These are phyloP conservation scores for Apeltes quadracus DNA, from an alignment of 2,113 vertebrate genomes.

Conservation along the genomic window DNA sequence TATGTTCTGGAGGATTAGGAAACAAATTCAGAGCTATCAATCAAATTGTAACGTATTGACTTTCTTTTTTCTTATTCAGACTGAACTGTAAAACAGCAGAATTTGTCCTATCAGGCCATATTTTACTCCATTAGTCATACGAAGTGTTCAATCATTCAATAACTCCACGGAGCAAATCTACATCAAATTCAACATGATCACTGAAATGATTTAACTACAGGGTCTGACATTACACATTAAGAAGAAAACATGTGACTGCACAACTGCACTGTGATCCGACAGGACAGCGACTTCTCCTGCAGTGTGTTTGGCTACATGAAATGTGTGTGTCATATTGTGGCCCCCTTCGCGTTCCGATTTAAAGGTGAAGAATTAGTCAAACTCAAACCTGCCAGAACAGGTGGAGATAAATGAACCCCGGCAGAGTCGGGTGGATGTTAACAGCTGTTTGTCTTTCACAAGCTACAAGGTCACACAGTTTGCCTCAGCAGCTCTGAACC, in stretches of 20 bases:
- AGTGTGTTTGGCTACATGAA: constrained; percentile 37
- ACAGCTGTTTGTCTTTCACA: constrained; percentile 68
- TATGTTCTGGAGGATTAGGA: background rate
- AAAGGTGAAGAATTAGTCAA: constrained; percentile 5
- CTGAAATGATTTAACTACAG: background rate
- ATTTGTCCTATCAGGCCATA: background rate
- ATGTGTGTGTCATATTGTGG: constrained; percentile 15
- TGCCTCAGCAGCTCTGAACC: constrained; percentile 1
- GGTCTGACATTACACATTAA: background rate
- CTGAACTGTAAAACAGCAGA: background rate
- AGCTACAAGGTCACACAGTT: constrained; percentile 69
- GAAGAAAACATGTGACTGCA: background rate
- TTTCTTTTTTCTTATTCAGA: background rate
- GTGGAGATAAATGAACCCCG: constrained; percentile 56
- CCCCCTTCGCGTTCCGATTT: background rate
- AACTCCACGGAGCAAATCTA: background rate
- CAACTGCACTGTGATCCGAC: constrained; percentile 7
- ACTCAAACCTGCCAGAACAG: constrained; percentile 67
- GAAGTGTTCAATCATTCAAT: background rate
- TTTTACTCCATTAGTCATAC: background rate
- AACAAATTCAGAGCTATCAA: background rate
- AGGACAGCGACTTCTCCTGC: constrained; percentile 24
- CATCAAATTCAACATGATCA: background rate
- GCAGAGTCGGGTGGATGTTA: constrained; percentile 34
- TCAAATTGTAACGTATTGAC: background rate